These are phyloP conservation scores for Rhynchopsitta pachyrhyncha DNA, from an alignment of 2,113 vertebrate species.

Conservation along the genomic window DNA sequence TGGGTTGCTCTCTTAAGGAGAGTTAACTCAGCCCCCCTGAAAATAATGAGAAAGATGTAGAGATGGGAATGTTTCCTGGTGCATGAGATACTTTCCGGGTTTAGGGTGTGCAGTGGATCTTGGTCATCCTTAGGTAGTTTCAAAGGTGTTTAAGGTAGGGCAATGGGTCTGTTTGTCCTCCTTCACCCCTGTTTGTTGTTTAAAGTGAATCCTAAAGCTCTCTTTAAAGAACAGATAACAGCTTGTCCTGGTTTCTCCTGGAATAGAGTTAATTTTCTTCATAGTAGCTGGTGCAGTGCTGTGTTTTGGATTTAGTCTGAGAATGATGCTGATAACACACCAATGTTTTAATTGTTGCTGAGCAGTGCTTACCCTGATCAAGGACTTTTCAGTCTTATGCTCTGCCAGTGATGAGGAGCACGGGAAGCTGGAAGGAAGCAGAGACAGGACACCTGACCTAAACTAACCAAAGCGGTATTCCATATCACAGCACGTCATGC, in stretches of 20 bases:
- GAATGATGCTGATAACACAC: not conserved
- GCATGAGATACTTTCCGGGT: not conserved
- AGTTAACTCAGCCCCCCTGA: not conserved
- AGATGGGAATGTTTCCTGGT: rapidly evolving
- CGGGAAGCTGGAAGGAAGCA: not conserved
- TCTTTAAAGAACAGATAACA: not conserved
- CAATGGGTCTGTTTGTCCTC: not conserved
- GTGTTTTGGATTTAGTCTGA: not conserved
- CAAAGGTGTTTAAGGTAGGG: not conserved
- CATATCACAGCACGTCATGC: not conserved
- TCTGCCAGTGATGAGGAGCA: not conserved
- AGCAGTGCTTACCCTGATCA: not conserved
- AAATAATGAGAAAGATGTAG: not conserved
- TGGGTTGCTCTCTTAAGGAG: not conserved
- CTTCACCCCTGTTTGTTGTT: not conserved
- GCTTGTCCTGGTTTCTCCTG: not conserved
- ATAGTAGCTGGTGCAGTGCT: not conserved
- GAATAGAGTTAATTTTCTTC: not conserved
- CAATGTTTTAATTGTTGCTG: not conserved
- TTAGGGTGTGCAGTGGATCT: not conserved
- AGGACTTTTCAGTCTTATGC: not conserved
- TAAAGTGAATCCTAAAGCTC: not conserved
- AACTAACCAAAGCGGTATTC: not conserved
- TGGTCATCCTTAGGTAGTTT: rapidly evolving
- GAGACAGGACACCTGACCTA: not conserved